These are phyloP conservation scores for Radopholus similis DNA, from an alignment of 1,140 invertebrate genomes.

Conservation along the genomic window DNA sequence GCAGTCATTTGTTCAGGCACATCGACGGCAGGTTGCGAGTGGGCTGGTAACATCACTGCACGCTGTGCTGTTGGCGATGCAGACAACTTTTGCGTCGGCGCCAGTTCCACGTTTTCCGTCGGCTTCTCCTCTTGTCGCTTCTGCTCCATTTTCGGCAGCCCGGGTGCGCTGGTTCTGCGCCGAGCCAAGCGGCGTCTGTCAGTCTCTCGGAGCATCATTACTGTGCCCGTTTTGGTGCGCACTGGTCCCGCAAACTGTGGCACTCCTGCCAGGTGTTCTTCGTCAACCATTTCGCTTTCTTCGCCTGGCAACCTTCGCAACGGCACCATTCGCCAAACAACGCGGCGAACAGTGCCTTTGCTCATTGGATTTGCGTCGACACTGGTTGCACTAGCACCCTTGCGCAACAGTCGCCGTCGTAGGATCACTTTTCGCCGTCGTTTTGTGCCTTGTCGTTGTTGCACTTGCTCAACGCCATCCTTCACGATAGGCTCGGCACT, in stretches of 20 bases:
- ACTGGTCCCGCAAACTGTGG: background rate
- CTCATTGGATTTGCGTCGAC: background rate
- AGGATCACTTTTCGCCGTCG: slow-evolving; percentile 10
- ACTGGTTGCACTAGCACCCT: background rate
- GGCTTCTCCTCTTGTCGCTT: too few relatives aligned
- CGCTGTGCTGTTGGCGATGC: background rate
- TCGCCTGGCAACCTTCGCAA: background rate
- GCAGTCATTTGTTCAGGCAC: background rate
- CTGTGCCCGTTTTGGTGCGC: background rate
- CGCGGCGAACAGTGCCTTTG: background rate
- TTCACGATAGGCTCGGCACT: background rate
- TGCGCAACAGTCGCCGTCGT: slow-evolving; percentile 3
- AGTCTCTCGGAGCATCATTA: background rate
- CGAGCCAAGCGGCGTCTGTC: background rate
- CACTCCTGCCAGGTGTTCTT: background rate
- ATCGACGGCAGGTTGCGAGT: background rate
- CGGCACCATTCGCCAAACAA: slow-evolving; percentile 12
- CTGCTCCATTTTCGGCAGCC: too few relatives aligned
- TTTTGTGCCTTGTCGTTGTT: background rate
- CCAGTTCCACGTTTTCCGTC: background rate
- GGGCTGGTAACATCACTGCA: background rate
- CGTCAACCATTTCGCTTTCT: background rate
- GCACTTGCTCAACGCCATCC: background rate
- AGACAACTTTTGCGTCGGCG: background rate
- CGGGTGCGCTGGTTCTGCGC: background rate